Conservation (phyloP, 1,140 invertebrate species). For the Ceratosolen fusciceps region DNA sequence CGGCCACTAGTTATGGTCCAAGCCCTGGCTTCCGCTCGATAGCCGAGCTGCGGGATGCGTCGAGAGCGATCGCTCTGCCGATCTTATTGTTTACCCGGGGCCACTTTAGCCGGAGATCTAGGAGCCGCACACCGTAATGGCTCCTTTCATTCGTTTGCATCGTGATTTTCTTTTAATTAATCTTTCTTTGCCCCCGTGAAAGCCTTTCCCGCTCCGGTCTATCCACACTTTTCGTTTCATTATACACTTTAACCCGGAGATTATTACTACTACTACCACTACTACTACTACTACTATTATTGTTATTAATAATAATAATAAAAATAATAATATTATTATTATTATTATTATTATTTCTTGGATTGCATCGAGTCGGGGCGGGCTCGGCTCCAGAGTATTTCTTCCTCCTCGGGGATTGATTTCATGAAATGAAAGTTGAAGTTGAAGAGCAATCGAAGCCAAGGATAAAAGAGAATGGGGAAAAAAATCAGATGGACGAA, state of each 20-base stretch:
- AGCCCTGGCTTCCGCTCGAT: not conserved
- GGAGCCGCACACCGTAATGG: not conserved
- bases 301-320: no score
- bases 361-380: constrained; percentile 1
- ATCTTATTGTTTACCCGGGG: constrained; percentile 15
- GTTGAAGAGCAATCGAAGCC: not conserved
- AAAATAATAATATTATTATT: no score
- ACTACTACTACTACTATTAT: no score
- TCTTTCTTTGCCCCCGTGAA: constrained; percentile 5
- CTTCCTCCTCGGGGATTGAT: not conserved
- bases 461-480: constrained; percentile 4
- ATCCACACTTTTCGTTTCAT: not conserved
- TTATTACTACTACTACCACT: no score
- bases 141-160: not conserved
- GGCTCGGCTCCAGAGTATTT: not conserved
- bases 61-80: constrained; percentile 25
- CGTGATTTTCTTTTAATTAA: constrained; percentile 39
- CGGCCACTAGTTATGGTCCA: constrained; percentile 25
- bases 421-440: not conserved
- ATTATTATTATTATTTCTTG: no score
- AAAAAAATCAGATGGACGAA: not conserved
- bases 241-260: constrained; percentile 3
- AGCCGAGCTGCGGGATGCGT: not conserved
- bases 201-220: not conserved
- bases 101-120: no score